Conservation (phyloP, 2,888 invertebrate species). For the Craniophora ligustri region DNA sequence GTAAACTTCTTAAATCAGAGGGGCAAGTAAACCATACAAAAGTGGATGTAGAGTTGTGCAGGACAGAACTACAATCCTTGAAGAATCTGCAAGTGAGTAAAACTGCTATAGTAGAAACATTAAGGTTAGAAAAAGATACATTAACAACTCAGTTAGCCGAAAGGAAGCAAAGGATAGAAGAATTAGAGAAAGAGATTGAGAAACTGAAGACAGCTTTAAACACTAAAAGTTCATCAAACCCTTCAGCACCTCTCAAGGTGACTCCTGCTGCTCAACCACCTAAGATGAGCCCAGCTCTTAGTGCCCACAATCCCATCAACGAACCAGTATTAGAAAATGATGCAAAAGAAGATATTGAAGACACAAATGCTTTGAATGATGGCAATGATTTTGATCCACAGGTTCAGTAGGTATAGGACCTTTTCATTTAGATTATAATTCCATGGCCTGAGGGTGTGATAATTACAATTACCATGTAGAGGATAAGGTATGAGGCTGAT, state of each 20-base stretch:
- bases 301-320: conserved; percentile 72
- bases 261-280: conserved; percentile 80
- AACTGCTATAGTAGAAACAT: conserved; percentile 79
- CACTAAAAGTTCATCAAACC: conserved; percentile 74
- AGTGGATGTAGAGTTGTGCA: conserved; percentile 79
- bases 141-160: conserved; percentile 76
- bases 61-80: conserved; percentile 81
- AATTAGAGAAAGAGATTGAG: conserved; percentile 78
- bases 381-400: conserved; percentile 79
- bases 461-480: conserved; percentile 42
- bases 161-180: conserved; percentile 77
- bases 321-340: conserved; percentile 81
- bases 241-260: conserved; percentile 70
- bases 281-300: conserved; percentile 76
- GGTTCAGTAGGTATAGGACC: conserved; percentile 58
- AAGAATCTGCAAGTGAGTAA: conserved; percentile 84
- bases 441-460: conserved; percentile 51
- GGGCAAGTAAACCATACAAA: conserved; percentile 77
- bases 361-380: conserved; percentile 77
- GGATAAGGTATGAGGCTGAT: conserved; percentile 45
- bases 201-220: conserved; percentile 74
- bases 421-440: conserved; percentile 26
- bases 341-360: conserved; percentile 86
- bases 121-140: conserved; percentile 82
- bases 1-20: conserved; percentile 72